phyloP scores from a whole-genome alignment of 35 echinoderm and acorn worm genomes.

The Diadema setosum region DNA sequence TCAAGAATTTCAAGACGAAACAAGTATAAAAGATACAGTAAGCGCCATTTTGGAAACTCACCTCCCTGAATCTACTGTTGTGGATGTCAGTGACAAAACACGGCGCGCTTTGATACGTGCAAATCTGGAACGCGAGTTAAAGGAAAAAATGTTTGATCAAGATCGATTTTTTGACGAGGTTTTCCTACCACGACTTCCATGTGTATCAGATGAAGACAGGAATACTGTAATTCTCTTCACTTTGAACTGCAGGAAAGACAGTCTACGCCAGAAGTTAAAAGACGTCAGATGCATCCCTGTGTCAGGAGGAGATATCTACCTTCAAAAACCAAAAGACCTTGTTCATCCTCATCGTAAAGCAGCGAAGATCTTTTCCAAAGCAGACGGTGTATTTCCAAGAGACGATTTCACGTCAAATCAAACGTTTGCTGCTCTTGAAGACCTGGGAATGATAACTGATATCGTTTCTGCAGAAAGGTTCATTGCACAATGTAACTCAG shows the following conservation, averaged over 20 bases:
- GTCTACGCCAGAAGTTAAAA: not conserved
- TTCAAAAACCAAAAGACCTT: not conserved
- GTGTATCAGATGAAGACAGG: not conserved
- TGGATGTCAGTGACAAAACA: not conserved
- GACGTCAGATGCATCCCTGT: slow-evolving; percentile 22
- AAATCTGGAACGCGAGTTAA: not conserved
- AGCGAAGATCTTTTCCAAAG: not conserved
- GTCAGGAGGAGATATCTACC: not conserved
- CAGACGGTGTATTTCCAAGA: slow-evolving; percentile 38
- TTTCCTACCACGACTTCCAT: not conserved
- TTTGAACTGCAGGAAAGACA: not conserved
- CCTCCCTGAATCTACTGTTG: not conserved
- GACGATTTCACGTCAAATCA: not conserved
- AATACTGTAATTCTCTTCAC: not conserved
- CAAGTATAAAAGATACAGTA: not conserved
- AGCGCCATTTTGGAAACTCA: not conserved
- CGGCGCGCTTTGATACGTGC: not conserved
- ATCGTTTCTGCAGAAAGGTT: slow-evolving; percentile 17
- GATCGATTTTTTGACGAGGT: not conserved
- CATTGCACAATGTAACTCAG: slow-evolving; percentile 20
- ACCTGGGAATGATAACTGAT: slow-evolving; percentile 47
- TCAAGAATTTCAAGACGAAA: not conserved
- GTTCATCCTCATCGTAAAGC: slow-evolving; percentile 5
- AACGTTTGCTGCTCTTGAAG: not conserved
- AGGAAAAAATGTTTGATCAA: not conserved